A percentile compares a stretch with the other conserved stretches of the same genome.
Conservation (phyloP, 2,888 invertebrate genomes). For the Drosophila neotestacea region DNA sequence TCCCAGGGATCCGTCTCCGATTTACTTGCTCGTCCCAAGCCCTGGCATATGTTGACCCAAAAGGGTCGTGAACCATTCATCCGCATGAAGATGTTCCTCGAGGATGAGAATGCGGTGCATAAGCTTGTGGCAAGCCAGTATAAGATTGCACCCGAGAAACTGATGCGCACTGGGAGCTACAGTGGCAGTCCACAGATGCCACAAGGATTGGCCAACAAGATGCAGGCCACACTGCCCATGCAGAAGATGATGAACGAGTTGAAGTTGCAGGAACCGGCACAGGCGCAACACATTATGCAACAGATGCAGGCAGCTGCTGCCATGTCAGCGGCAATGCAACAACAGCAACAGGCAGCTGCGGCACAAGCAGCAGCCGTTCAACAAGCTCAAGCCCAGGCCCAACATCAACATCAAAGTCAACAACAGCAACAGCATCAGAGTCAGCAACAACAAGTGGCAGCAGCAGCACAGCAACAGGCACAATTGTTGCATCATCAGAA, state of each 20-base stretch:
- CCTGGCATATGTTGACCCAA: conserved; percentile 99
- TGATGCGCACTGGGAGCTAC: conserved; percentile 98
- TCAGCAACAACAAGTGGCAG: conserved; percentile 81
- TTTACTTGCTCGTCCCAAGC: conserved; percentile 97
- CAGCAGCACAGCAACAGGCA: conserved; percentile 73
- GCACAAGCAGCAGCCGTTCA: conserved; percentile 57
- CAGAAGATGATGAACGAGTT: conserved; percentile 92
- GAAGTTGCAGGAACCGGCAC: conserved; percentile 89
- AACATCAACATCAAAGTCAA: conserved; percentile 72
- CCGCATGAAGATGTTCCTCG: conserved; percentile 98
- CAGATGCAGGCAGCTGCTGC: conserved; percentile 86
- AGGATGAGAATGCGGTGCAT: conserved; percentile 97
- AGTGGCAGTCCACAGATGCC: conserved; percentile 92
- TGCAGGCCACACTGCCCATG: conserved; percentile 88
- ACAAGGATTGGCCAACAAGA: conserved; percentile 89
- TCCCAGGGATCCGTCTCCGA: conserved; percentile 99
- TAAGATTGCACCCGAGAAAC: conserved; percentile 98
- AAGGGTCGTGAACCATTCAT: conserved; percentile 99
- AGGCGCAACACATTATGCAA: conserved; percentile 87
- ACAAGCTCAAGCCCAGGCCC: conserved; percentile 82
- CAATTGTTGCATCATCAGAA: conserved; percentile 83
- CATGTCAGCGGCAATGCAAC: conserved; percentile 85
- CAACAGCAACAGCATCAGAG: conserved; percentile 66
- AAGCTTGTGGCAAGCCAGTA: conserved; percentile 98
- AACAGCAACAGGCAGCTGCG: conserved; percentile 73